These are phyloP conservation scores for Crenichthys baileyi DNA, from an alignment of 2,797 vertebrate species.

Conservation along the genomic window DNA sequence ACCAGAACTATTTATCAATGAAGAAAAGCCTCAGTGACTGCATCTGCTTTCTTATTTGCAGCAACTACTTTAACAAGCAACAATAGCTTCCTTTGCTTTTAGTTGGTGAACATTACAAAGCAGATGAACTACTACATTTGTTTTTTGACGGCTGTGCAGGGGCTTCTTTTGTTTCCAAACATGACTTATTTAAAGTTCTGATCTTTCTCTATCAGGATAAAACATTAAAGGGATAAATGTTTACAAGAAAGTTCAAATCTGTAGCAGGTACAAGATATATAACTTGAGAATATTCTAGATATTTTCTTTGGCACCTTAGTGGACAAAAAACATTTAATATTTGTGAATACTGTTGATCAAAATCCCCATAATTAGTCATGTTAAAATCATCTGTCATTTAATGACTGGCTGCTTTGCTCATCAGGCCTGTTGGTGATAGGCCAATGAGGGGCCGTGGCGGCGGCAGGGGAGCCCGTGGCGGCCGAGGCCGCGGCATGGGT, in stretches of 20 bases:
- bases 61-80: neutral
- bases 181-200: neutral
- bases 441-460: slow-evolving; percentile 88
- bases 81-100: neutral
- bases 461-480: slow-evolving; percentile 82
- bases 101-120: neutral
- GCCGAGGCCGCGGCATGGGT: slow-evolving; percentile 92
- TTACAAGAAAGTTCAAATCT: neutral
- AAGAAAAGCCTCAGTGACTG: neutral
- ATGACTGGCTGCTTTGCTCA: slow-evolving; percentile 2
- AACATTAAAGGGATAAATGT: neutral
- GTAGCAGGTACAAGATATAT: neutral
- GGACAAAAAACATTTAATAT: neutral
- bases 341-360: neutral
- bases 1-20: neutral
- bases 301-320: neutral
- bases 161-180: neutral
- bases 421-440: slow-evolving; percentile 77
- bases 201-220: neutral
- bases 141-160: neutral
- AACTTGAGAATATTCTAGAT: too few relatives aligned
- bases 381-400: neutral
- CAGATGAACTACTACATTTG: neutral
- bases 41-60: neutral
- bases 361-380: neutral